A percentile compares a stretch with the other conserved stretches of the same genome.
Conservation (phyloP, 2,113 vertebrate species). For the Vicugna pacos region DNA sequence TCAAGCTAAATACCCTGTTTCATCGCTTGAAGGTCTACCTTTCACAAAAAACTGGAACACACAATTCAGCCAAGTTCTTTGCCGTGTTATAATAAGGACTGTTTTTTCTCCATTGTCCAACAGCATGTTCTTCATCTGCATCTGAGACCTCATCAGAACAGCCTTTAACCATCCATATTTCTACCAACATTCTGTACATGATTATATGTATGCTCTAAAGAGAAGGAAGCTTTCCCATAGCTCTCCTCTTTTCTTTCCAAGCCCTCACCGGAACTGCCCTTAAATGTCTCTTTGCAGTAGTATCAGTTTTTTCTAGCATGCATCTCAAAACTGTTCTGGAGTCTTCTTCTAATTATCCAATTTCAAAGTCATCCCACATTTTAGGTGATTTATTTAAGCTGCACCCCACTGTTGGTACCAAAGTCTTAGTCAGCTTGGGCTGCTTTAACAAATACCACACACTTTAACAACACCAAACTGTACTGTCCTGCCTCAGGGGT, state of each 20-base stretch:
- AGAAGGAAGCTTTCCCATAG: neutral
- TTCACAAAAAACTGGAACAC: neutral
- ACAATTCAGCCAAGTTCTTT: neutral
- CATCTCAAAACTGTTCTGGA: neutral
- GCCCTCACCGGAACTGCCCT: neutral
- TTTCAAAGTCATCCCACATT: neutral
- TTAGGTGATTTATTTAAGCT: neutral
- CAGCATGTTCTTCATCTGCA: neutral
- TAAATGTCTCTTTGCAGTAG: neutral
- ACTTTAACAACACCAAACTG: no score
- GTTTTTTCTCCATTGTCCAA: neutral
- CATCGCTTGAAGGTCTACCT: neutral
- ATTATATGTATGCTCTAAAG: neutral
- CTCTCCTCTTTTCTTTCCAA: neutral
- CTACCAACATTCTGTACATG: neutral
- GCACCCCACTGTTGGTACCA: neutral
- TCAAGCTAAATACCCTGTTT: slow-evolving; percentile 18
- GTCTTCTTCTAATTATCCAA: neutral
- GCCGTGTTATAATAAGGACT: neutral
- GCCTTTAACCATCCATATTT: neutral
- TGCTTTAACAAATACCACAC: neutral
- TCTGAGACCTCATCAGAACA: neutral
- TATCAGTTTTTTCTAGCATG: neutral
- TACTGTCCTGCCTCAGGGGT: neutral
- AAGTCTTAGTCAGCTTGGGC: neutral